Evolutionary conservation across 1,140 invertebrate species (phyloP).

Genomic region (Ceratina australensis): DNA sequence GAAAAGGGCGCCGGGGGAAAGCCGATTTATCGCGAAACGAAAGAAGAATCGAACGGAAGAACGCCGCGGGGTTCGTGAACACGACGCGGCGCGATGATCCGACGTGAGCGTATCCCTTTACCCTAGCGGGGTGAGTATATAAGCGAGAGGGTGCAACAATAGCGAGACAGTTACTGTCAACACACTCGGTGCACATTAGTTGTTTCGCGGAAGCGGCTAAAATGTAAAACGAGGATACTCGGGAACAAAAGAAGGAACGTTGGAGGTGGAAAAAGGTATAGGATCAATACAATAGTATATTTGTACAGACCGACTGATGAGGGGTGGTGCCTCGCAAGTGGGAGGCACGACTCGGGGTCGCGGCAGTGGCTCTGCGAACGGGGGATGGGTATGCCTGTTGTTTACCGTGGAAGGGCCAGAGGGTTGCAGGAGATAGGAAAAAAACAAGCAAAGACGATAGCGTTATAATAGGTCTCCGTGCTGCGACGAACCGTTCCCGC

Average conservation of each 20-base stretch:
- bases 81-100: constrained; percentile 60
- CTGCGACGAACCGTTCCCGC: constrained; percentile 46
- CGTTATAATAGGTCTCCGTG: constrained; percentile 49
- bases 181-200: constrained; percentile 72
- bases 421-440: constrained; percentile 34
- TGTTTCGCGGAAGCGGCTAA: constrained; percentile 74
- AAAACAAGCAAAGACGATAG: constrained; percentile 54
- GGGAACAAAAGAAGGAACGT: constrained; percentile 69
- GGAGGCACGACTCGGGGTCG: constrained; percentile 59
- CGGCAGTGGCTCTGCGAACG: constrained; percentile 44
- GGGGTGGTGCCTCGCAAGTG: constrained; percentile 68
- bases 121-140: constrained; percentile 14
- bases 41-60: constrained; percentile 64
- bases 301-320: constrained; percentile 70
- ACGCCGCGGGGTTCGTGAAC: constrained; percentile 55
- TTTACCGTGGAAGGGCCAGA: constrained; percentile 60
- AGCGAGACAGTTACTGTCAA: constrained; percentile 69
- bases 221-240: constrained; percentile 70
- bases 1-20: constrained; percentile 5
- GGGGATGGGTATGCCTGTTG: constrained; percentile 56
- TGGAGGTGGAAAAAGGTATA: constrained; percentile 62
- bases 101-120: constrained; percentile 25
- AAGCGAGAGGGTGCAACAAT: constrained; percentile 61
- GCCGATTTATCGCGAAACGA: constrained; percentile 63
- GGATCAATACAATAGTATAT: constrained; percentile 76